A percentile compares a stretch with the other conserved stretches of the same genome.
Evolutionary conservation across 2,113 vertebrate species (phyloP).

Genomic region (Podarcis raffonei): DNA sequence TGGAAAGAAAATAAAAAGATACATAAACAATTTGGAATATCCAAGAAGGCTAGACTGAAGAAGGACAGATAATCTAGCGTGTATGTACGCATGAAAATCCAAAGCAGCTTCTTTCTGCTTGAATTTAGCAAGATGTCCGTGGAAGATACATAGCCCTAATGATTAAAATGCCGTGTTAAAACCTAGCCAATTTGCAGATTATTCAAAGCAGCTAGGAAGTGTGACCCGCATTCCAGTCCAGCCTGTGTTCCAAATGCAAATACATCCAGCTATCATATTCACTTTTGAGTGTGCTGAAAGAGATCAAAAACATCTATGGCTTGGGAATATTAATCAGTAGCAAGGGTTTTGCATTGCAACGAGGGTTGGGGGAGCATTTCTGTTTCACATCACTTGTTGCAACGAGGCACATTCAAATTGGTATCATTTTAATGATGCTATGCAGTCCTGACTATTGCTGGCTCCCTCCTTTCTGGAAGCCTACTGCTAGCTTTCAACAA

Average conservation of each 20-base stretch:
- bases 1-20: neutral
- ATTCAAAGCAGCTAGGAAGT: neutral
- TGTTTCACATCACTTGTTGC: constrained; percentile 11
- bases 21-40: neutral
- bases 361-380: neutral
- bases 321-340: constrained; percentile 35
- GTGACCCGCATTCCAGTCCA: constrained; percentile 16
- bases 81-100: neutral
- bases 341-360: constrained; percentile 17
- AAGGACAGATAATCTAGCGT: neutral
- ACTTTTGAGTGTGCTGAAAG: neutral
- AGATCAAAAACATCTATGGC: constrained; percentile 15
- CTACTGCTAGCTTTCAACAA: neutral
- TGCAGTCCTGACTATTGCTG: neutral
- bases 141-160: constrained; percentile 9
- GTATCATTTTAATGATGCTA: constrained; percentile 7
- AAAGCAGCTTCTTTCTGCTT: constrained; percentile 1
- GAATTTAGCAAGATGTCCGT: neutral
- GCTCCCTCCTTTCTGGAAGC: neutral
- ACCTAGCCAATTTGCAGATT: constrained; percentile 3
- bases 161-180: constrained; percentile 7
- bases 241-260: constrained; percentile 40
- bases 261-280: constrained; percentile 22
- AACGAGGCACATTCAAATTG: neutral
- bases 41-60: neutral